A percentile compares a stretch with the other conserved stretches of the same genome.
Conservation (phyloP, 2,797 vertebrate genomes). For the Centropyge bicolor region DNA sequence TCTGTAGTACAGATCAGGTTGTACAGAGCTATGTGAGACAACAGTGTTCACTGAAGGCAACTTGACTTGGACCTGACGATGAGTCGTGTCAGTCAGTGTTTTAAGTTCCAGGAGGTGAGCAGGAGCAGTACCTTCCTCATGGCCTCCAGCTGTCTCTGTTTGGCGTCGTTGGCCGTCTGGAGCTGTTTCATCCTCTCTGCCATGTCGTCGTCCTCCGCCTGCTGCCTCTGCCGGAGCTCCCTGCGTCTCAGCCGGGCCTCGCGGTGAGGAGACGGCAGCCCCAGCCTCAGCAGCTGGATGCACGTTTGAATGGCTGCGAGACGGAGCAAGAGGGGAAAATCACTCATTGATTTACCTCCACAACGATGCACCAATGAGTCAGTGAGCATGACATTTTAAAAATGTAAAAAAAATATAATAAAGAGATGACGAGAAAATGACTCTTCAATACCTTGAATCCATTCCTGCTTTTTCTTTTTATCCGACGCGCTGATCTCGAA, state of each 20-base stretch:
- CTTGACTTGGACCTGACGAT: background rate
- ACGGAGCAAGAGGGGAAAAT: background rate
- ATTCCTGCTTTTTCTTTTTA: conserved; percentile 98
- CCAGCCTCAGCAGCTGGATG: conserved; percentile 87
- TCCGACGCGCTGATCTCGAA: conserved; percentile 96
- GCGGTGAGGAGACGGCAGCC: conserved; percentile 89
- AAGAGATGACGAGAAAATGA: background rate
- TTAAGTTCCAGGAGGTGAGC: background rate
- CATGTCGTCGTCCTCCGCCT: conserved; percentile 89
- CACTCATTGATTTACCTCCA: background rate
- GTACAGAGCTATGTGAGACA: no score
- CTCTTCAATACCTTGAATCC: conserved; percentile 92
- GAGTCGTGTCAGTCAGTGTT: background rate
- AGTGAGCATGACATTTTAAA: background rate
- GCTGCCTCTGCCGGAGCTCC: conserved; percentile 89
- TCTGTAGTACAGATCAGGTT: no score
- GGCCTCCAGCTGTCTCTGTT: conserved; percentile 91
- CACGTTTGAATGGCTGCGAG: conserved; percentile 91
- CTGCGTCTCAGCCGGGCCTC: conserved; percentile 91
- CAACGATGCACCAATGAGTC: background rate
- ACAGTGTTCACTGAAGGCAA: background rate
- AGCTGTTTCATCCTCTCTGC: conserved; percentile 92
- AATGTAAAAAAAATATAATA: background rate
- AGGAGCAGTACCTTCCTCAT: conserved; percentile 89
- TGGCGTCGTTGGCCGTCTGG: conserved; percentile 91